These are phyloP conservation scores for Sterna hirundo DNA, from an alignment of 2,113 vertebrate species.

Conservation along the genomic window DNA sequence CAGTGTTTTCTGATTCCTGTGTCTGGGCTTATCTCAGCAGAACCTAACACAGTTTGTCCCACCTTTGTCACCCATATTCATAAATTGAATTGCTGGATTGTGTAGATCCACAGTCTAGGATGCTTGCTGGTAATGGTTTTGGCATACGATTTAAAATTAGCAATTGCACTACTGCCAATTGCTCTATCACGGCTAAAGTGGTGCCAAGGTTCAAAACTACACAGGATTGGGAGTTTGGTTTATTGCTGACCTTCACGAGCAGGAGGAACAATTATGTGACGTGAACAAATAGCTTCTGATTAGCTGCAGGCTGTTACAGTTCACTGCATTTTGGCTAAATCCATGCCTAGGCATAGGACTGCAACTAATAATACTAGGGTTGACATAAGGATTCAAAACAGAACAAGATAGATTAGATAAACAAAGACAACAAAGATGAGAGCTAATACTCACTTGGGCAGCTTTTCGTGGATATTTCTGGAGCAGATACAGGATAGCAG, in stretches of 20 bases:
- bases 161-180: neutral
- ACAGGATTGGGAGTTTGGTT: neutral
- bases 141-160: neutral
- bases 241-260: neutral
- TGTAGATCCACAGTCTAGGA: neutral
- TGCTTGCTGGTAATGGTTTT: neutral
- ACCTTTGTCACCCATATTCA: neutral
- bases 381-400: neutral
- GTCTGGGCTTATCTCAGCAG: neutral
- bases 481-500: accelerated
- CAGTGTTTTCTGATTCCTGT: neutral
- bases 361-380: neutral
- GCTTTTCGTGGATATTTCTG: neutral
- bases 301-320: neutral
- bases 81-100: neutral
- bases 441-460: neutral
- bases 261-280: neutral
- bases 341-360: neutral
- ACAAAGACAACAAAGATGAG: neutral
- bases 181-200: neutral
- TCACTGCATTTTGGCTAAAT: neutral
- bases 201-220: neutral
- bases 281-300: neutral
- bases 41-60: neutral
- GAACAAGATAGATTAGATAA: neutral